Conservation (phyloP, 30 jellyfish, hydroid and myxozoan genomes). For the Cassiopea xamachana region DNA sequence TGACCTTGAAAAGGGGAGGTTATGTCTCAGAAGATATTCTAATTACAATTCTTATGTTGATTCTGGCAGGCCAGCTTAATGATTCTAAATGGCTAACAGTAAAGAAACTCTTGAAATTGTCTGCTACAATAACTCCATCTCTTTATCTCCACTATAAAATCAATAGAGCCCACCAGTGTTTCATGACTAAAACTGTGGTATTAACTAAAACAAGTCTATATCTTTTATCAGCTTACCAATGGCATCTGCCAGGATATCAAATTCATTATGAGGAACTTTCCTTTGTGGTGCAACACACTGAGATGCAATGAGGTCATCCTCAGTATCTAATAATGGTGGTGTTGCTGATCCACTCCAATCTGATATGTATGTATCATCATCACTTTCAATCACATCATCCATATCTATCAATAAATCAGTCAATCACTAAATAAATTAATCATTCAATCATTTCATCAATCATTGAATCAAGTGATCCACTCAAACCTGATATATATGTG, state of each 20-base stretch:
- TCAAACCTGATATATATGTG: no score
- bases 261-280: background rate
- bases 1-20: no score
- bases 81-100: no score
- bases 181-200: no score
- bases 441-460: background rate
- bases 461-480: background rate
- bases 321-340: constrained; percentile 48
- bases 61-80: no score
- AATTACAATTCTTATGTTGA: no score
- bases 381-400: constrained; percentile 2
- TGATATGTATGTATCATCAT: constrained; percentile 22
- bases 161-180: no score
- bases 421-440: background rate
- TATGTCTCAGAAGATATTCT: no score
- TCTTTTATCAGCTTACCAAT: background rate
- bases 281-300: constrained; percentile 58
- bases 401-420: background rate
- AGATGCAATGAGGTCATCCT: constrained; percentile 32
- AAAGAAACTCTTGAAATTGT: no score
- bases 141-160: no score
- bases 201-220: no score
- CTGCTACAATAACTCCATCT: no score
- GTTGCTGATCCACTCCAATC: constrained; percentile 72
- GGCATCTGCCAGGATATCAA: background rate